Conservation (phyloP, 37 sponge, comb jelly and placozoan species). For the Beroe forskalii region DNA sequence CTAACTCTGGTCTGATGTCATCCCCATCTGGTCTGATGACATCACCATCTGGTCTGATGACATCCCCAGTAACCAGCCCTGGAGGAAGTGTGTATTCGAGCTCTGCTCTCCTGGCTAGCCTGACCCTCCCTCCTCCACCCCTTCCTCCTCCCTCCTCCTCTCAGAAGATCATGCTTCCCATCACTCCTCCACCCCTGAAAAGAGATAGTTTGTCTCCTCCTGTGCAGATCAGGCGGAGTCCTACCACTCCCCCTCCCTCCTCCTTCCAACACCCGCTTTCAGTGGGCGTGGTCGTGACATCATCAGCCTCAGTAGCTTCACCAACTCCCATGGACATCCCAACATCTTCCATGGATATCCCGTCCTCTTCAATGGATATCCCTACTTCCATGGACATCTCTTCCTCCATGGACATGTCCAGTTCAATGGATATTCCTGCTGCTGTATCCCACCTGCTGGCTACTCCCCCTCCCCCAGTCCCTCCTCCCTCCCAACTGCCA, state of each 20-base stretch:
- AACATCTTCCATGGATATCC: background rate
- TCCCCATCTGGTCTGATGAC: background rate
- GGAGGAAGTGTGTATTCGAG: background rate
- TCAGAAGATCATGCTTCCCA: too few relatives aligned
- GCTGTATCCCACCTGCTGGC: background rate
- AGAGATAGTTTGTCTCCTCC: too few relatives aligned
- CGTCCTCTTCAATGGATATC: background rate
- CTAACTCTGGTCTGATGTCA: background rate
- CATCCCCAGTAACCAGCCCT: background rate
- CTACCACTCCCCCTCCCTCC: background rate
- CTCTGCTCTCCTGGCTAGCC: background rate
- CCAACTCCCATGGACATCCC: background rate
- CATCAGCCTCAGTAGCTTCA: background rate
- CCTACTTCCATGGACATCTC: background rate
- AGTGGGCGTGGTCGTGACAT: background rate
- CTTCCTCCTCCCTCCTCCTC: conserved; percentile 11
- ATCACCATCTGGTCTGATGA: background rate
- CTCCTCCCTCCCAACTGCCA: background rate
- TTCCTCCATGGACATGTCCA: background rate
- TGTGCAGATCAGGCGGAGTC: conserved; percentile 10
- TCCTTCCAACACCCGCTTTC: background rate
- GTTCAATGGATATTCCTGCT: background rate
- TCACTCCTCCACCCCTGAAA: background rate
- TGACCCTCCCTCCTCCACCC: background rate
- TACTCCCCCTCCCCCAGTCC: background rate